Percentiles rank a stretch among this genome's conserved stretches.
Conservation (phyloP, 2,113 vertebrate genomes). For the Gila orcuttii region DNA sequence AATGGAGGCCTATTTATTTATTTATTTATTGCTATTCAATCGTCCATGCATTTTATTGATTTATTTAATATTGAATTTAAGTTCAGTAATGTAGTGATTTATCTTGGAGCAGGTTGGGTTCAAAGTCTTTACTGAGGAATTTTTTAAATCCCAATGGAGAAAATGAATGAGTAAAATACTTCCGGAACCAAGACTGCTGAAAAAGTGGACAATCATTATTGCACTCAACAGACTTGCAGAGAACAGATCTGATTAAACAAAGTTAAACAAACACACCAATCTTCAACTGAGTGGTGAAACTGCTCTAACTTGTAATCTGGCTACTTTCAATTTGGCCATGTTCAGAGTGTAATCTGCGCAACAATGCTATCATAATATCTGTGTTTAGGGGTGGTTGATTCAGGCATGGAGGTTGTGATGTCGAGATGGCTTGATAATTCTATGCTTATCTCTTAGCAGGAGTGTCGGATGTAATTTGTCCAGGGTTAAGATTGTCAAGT, state of each 20-base stretch:
- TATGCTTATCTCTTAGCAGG: slow-evolving; percentile 4
- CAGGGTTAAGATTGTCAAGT: slow-evolving; percentile 29
- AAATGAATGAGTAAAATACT: slow-evolving; percentile 4
- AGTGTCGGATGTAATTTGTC: slow-evolving; percentile 38
- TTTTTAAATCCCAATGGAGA: neutral
- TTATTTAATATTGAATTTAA: neutral
- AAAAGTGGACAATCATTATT: neutral
- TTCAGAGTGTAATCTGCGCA: neutral
- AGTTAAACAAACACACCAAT: neutral
- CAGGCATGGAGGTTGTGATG: slow-evolving; percentile 27
- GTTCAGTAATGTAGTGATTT: neutral
- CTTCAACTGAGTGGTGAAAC: neutral
- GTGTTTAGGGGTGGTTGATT: slow-evolving; percentile 30
- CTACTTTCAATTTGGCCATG: neutral
- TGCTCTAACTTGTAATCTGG: slow-evolving; percentile 1
- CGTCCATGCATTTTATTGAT: neutral
- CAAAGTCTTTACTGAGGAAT: slow-evolving; percentile 6
- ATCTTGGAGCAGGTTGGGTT: neutral
- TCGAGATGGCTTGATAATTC: slow-evolving; percentile 34
- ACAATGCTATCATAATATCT: slow-evolving; percentile 30
- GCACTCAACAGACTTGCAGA: neutral
- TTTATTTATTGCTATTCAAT: neutral
- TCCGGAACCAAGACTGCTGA: slow-evolving; percentile 10
- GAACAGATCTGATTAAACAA: neutral
- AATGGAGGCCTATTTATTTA: too few species aligned